Percentiles rank a stretch among this genome's conserved stretches.
Evolutionary conservation across 2,888 invertebrate species (phyloP).

Genomic region (Serrognathus titanus): DNA sequence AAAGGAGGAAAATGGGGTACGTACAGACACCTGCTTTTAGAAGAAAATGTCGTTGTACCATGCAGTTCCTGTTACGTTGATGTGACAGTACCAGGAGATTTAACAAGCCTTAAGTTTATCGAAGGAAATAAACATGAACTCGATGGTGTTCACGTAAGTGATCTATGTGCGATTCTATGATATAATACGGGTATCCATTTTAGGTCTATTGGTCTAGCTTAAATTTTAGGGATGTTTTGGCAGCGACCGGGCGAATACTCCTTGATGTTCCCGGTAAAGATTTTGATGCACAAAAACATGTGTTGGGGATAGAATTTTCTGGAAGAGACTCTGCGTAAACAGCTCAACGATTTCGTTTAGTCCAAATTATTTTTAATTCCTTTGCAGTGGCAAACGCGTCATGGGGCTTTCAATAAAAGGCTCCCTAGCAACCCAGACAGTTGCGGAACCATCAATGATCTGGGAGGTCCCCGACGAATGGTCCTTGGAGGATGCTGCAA

Average conservation of each 20-base stretch:
- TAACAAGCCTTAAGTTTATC: slow-evolving; percentile 81
- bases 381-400: slow-evolving; percentile 59
- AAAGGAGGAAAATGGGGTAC: slow-evolving; percentile 60
- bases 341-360: no score
- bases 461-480: slow-evolving; percentile 71
- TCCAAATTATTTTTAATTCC: no score
- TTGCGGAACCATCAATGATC: slow-evolving; percentile 53
- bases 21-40: slow-evolving; percentile 74
- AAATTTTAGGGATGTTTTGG: slow-evolving; percentile 94
- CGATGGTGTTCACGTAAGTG: not conserved
- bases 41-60: slow-evolving; percentile 47
- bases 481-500: slow-evolving; percentile 71
- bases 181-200: no score
- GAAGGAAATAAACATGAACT: slow-evolving; percentile 59
- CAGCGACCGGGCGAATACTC: slow-evolving; percentile 85
- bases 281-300: no score
- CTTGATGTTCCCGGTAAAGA: slow-evolving; percentile 73
- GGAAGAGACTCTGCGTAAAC: slow-evolving; percentile 52
- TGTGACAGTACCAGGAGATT: slow-evolving; percentile 75
- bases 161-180: no score
- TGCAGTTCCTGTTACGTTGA: slow-evolving; percentile 74
- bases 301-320: slow-evolving; percentile 66
- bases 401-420: slow-evolving; percentile 63
- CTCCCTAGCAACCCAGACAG: slow-evolving; percentile 61
- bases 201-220: slow-evolving; percentile 74